These are phyloP conservation scores for Chrysocyon brachyurus DNA, from an alignment of 2,797 vertebrate genomes.

Conservation along the genomic window DNA sequence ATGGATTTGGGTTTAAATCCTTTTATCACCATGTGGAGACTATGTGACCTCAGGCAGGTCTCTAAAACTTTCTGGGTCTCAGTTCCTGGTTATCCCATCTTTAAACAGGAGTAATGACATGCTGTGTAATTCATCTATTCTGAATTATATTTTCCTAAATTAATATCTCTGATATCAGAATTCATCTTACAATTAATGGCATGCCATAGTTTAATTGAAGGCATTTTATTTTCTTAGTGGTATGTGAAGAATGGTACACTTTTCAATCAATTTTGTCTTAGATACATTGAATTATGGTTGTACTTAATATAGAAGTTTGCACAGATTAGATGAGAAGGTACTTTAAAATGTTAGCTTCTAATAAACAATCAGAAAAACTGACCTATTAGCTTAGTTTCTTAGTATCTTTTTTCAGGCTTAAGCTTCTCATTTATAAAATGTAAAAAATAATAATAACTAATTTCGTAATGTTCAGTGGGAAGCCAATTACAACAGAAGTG, in stretches of 20 bases:
- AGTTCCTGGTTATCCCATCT: not conserved
- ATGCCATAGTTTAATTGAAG: not conserved
- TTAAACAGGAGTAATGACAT: not conserved
- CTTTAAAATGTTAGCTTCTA: not conserved
- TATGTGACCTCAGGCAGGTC: not conserved
- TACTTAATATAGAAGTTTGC: not conserved
- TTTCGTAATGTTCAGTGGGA: not conserved
- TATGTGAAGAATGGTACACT: not conserved
- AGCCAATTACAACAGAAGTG: not conserved
- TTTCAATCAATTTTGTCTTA: not conserved
- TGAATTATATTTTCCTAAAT: constrained; percentile 17
- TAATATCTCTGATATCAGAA: not conserved
- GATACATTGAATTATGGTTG: not conserved
- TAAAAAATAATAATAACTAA: not conserved
- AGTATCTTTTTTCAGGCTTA: not conserved
- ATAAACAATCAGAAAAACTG: not conserved
- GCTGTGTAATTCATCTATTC: not conserved
- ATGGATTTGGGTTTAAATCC: not conserved
- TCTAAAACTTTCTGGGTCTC: not conserved
- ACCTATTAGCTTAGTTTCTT: not conserved
- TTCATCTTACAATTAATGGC: not conserved
- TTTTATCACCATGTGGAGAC: not conserved
- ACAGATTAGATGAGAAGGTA: not conserved
- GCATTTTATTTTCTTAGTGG: not conserved
- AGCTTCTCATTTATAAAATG: not conserved